Percentiles rank a stretch among this genome's conserved stretches.
phyloP scores from a whole-genome alignment of 1,140 invertebrate species.

The Musca domestica region DNA sequence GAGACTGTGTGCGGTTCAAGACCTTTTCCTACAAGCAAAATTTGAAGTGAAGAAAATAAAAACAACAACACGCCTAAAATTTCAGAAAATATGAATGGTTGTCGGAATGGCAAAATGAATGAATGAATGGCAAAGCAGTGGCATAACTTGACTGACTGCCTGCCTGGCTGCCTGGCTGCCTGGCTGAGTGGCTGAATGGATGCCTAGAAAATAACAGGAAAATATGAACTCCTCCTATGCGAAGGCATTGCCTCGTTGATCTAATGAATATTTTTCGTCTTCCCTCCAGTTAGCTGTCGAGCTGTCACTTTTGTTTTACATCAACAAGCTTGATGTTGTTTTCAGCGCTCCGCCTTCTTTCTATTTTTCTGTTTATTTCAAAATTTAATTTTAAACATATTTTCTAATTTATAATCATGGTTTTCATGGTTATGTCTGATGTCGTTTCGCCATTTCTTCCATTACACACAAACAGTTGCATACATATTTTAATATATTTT shows the following conservation, averaged over 20 bases:
- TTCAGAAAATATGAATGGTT: no score
- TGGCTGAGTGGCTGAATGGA: no score
- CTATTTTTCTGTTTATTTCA: background rate
- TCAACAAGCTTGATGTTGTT: constrained; percentile 8
- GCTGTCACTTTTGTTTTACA: constrained; percentile 19
- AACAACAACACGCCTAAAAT: no score
- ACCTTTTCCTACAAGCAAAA: no score
- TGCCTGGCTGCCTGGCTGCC: background rate
- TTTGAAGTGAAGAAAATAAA: no score
- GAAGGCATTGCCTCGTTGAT: background rate
- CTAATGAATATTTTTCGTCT: constrained; percentile 9
- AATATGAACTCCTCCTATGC: no score
- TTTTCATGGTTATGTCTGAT: constrained; percentile 7
- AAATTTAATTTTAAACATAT: constrained; percentile 20
- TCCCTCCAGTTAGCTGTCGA: constrained; percentile 5
- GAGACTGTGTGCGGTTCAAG: background rate
- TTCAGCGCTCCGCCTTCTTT: background rate
- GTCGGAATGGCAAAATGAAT: background rate
- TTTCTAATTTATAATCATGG: constrained; percentile 9
- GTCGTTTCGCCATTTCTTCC: background rate
- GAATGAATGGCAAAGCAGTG: background rate
- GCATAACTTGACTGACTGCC: no score
- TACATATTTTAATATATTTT: constrained; percentile 22
- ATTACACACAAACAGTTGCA: background rate
- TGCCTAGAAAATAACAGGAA: no score